Evolutionary conservation across 2,113 vertebrate species (phyloP).

Genomic region (Panthera tigris): DNA sequence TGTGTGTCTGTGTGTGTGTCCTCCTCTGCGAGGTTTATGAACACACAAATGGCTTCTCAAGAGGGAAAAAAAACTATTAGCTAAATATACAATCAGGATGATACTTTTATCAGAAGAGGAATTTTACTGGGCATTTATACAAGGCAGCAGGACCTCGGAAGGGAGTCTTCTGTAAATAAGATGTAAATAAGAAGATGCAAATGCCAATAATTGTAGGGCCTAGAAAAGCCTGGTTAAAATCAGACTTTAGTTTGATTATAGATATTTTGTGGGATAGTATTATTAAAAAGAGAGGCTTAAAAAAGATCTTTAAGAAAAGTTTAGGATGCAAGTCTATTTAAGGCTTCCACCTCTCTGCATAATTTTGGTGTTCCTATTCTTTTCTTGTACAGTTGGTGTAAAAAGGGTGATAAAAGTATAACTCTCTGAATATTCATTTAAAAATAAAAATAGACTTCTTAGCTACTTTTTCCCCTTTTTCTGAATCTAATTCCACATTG

Average conservation of each 20-base stretch:
- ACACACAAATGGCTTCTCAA: background rate
- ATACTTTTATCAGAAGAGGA: background rate
- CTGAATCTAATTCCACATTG: conserved; percentile 1
- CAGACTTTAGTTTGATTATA: background rate
- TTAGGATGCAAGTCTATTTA: conserved; percentile 39
- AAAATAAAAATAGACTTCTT: conserved; percentile 69
- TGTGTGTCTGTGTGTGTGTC: background rate
- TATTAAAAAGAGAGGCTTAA: conserved; percentile 40
- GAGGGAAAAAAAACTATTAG: background rate
- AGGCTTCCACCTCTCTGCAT: conserved; percentile 44
- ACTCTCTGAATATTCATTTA: conserved; percentile 70
- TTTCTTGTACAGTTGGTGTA: conserved; percentile 57
- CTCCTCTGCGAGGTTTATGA: background rate
- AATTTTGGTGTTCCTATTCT: conserved; percentile 59
- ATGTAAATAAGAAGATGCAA: background rate
- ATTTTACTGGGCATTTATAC: background rate
- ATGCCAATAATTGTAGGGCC: background rate
- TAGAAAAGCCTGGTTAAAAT: background rate
- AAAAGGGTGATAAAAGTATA: conserved; percentile 65
- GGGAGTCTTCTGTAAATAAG: background rate
- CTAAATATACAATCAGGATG: background rate
- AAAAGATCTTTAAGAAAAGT: conserved; percentile 29
- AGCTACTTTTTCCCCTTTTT: background rate
- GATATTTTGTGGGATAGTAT: background rate
- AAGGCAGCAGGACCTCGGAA: background rate